phyloP scores from a whole-genome alignment of 2,113 vertebrate species.

The Hydrochoerus hydrochaeris region DNA sequence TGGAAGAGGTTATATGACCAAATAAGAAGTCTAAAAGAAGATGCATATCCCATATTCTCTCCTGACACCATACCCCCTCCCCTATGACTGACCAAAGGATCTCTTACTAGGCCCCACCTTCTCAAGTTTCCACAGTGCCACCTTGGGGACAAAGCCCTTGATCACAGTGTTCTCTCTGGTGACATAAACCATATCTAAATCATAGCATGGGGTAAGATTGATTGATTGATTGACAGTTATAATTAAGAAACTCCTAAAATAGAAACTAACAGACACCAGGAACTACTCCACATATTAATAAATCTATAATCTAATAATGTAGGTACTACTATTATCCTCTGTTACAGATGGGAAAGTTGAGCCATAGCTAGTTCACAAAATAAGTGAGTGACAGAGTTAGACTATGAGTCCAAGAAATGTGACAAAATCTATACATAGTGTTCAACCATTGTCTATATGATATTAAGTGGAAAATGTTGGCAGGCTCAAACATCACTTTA shows the following conservation, averaged over 20 bases:
- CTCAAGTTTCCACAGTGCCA: background rate
- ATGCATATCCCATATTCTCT: background rate
- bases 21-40: background rate
- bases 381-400: background rate
- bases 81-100: background rate
- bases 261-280: background rate
- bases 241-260: conserved; percentile 12
- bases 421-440: background rate
- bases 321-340: background rate
- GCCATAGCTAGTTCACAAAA: background rate
- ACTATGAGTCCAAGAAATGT: conserved; percentile 28
- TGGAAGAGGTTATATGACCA: background rate
- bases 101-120: background rate
- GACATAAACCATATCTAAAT: background rate
- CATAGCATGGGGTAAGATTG: background rate
- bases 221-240: background rate
- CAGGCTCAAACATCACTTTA: background rate
- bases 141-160: background rate
- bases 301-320: background rate
- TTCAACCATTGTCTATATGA: background rate
- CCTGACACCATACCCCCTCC: background rate
- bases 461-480: conserved; percentile 6
- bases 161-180: background rate
- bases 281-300: background rate
- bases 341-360: conserved; percentile 7